Percentiles rank a stretch among this genome's conserved stretches.
These are phyloP conservation scores for Gopherus evgoodei DNA, from an alignment of 2,113 vertebrate genomes.

Conservation along the genomic window DNA sequence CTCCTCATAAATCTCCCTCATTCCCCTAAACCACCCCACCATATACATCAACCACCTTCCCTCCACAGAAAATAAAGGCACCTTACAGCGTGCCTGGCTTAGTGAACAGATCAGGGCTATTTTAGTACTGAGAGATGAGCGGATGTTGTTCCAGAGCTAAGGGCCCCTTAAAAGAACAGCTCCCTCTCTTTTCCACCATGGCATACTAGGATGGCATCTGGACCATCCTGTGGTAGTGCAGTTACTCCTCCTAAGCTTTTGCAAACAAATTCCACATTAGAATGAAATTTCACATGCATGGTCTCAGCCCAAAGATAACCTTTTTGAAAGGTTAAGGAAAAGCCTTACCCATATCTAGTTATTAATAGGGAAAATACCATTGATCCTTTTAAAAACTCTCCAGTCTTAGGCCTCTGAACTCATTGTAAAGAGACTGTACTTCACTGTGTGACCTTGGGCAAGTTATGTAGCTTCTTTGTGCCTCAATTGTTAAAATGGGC, in stretches of 20 bases:
- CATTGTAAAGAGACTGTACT: background rate
- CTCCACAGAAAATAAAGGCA: background rate
- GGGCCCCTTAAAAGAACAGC: background rate
- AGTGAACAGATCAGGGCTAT: background rate
- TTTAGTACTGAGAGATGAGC: background rate
- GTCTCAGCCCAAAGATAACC: background rate
- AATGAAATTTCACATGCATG: rapidly evolving
- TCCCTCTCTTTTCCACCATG: background rate
- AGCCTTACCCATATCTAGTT: background rate
- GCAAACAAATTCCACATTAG: background rate
- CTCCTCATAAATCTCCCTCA: background rate
- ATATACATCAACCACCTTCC: background rate
- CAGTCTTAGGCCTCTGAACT: background rate
- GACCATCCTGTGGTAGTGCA: rapidly evolving
- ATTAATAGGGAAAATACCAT: background rate
- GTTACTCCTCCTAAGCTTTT: background rate
- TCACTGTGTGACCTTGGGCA: background rate
- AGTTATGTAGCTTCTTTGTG: rapidly evolving
- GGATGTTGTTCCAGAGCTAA: background rate
- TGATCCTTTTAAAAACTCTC: background rate
- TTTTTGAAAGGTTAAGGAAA: background rate
- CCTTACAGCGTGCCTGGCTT: background rate
- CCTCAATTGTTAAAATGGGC: background rate
- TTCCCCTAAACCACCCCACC: background rate
- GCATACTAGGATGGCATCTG: background rate